phyloP scores from a whole-genome alignment of 2,888 invertebrate species.

The Limnephilus lunatus region DNA sequence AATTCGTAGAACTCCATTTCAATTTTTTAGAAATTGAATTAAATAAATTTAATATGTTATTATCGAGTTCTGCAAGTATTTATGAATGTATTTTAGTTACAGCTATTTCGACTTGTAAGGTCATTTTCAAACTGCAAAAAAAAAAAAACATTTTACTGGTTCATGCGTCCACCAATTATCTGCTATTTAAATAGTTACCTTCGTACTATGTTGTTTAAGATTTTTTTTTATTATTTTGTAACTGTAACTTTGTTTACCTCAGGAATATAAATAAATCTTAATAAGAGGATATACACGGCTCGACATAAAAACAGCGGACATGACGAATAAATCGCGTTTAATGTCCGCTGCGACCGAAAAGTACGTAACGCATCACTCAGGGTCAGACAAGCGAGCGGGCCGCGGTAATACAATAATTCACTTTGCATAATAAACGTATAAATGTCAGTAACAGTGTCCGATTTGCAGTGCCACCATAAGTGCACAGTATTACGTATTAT shows the following conservation, averaged over 20 bases:
- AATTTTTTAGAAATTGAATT: too few relatives aligned
- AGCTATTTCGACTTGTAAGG: too few relatives aligned
- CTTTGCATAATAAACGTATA: constrained; percentile 55
- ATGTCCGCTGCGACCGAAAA: background rate
- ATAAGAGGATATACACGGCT: background rate
- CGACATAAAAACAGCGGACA: background rate
- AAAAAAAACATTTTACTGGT: too few relatives aligned
- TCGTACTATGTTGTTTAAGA: too few relatives aligned
- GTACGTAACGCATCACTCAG: constrained; percentile 23
- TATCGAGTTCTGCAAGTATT: too few relatives aligned
- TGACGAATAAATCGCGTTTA: background rate
- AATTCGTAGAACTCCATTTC: too few relatives aligned
- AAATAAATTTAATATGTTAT: too few relatives aligned
- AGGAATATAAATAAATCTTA: background rate
- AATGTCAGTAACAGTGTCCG: constrained; percentile 56
- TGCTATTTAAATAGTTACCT: too few relatives aligned
- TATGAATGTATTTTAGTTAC: too few relatives aligned
- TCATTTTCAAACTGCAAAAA: too few relatives aligned
- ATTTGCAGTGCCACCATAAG: constrained; percentile 25
- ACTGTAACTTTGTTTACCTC: background rate
- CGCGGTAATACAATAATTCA: constrained; percentile 34
- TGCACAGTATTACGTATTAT: background rate
- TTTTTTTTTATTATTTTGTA: too few relatives aligned
- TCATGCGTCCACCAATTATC: too few relatives aligned
- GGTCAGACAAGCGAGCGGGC: constrained; percentile 18